A percentile compares a stretch with the other conserved stretches of the same genome.
These are phyloP conservation scores for Caranx ignobilis DNA, from an alignment of 2,113 vertebrate genomes.

Conservation along the genomic window DNA sequence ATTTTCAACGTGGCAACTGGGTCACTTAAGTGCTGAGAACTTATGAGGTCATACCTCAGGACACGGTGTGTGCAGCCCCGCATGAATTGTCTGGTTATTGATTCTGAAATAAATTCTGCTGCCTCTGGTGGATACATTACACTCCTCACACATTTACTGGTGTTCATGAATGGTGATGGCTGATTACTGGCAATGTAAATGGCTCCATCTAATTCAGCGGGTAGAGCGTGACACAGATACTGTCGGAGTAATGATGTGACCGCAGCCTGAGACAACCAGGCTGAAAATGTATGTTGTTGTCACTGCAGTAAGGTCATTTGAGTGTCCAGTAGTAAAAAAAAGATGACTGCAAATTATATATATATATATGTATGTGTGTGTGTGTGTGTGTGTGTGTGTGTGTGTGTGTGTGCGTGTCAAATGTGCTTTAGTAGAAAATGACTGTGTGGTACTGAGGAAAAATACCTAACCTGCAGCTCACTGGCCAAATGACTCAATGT, in stretches of 20 bases:
- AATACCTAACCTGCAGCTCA: constrained; percentile 52
- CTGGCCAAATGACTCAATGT: constrained; percentile 68
- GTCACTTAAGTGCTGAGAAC: constrained; percentile 67
- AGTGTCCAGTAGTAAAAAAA: constrained; percentile 18
- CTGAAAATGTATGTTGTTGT: constrained; percentile 11
- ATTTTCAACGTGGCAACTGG: constrained; percentile 75
- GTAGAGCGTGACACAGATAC: constrained; percentile 48
- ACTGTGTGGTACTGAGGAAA: constrained; percentile 42
- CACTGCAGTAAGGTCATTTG: constrained; percentile 1
- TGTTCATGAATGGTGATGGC: constrained; percentile 59
- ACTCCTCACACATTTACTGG: constrained; percentile 65
- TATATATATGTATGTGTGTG: neutral
- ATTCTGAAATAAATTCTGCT: constrained; percentile 75
- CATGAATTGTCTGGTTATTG: constrained; percentile 73
- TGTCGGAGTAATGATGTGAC: constrained; percentile 28
- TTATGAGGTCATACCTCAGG: constrained; percentile 75
- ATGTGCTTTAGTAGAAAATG: constrained; percentile 29
- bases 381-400: too few species aligned
- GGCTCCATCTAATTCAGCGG: constrained; percentile 39
- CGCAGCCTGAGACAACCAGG: neutral
- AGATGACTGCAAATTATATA: constrained; percentile 12
- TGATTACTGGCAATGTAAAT: constrained; percentile 65
- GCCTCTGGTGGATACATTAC: constrained; percentile 69
- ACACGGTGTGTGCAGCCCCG: constrained; percentile 63
- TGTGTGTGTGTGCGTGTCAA: constrained; percentile 40